Percentiles rank a stretch among this genome's conserved stretches.
phyloP scores from a whole-genome alignment of 1,140 invertebrate species.

The Onthophagus taurus region DNA sequence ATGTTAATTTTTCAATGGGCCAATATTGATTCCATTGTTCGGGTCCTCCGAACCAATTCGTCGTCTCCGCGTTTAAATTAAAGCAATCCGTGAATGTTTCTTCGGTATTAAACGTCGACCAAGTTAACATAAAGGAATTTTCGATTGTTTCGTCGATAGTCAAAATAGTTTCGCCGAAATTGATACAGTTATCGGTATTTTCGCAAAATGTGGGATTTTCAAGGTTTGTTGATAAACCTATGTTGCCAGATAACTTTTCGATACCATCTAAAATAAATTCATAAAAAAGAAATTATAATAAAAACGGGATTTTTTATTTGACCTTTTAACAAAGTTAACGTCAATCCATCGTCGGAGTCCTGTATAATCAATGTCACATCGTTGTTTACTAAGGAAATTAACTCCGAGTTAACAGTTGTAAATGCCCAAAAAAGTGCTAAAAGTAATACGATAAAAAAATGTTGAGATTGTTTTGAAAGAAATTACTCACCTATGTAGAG shows the following conservation, averaged over 20 bases:
- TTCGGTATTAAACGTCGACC: background rate
- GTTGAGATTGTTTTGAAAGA: background rate
- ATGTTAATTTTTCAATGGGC: slow-evolving; percentile 54
- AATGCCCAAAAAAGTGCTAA: background rate
- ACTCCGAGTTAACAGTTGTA: background rate
- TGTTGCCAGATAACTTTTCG: background rate
- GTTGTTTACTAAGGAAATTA: background rate
- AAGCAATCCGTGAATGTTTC: slow-evolving; percentile 7
- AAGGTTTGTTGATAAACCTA: background rate
- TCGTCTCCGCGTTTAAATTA: background rate
- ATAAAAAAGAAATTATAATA: background rate
- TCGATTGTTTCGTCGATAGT: slow-evolving; percentile 1
- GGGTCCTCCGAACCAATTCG: slow-evolving; percentile 13
- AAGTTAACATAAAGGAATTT: slow-evolving; percentile 9
- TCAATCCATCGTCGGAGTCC: background rate
- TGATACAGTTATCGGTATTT: slow-evolving; percentile 9
- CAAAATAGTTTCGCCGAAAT: slow-evolving; percentile 4
- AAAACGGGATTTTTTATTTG: background rate
- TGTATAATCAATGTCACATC: background rate
- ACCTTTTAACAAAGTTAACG: background rate
- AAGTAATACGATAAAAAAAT: background rate
- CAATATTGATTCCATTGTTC: slow-evolving; percentile 32
- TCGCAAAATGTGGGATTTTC: background rate
- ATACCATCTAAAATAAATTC: background rate
- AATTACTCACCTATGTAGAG: background rate